Percentiles rank a stretch among this genome's conserved stretches.
phyloP scores from a whole-genome alignment of 2,888 invertebrate species.

The Agrochola macilenta region DNA sequence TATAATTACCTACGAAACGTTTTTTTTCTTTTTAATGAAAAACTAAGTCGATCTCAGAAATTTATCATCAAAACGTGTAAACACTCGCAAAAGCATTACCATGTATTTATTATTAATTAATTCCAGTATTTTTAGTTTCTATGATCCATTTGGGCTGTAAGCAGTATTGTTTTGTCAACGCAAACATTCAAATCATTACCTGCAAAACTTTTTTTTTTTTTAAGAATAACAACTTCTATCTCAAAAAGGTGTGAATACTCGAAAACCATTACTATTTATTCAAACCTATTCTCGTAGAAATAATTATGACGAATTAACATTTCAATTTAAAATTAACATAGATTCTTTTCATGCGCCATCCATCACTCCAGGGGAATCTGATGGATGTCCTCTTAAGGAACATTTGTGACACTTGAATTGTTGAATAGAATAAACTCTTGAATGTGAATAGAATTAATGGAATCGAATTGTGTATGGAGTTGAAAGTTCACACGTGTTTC shows the following conservation, averaged over 20 bases:
- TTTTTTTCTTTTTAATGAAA: neutral
- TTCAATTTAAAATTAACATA: conserved; percentile 87
- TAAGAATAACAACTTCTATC: conserved; percentile 17
- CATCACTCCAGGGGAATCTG: conserved; percentile 81
- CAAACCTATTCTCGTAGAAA: conserved; percentile 78
- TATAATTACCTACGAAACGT: neutral
- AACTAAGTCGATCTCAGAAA: too few relatives aligned
- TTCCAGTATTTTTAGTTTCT: conserved; percentile 1
- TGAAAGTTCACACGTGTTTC: conserved; percentile 88
- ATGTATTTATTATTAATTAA: too few relatives aligned
- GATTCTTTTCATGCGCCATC: conserved; percentile 85
- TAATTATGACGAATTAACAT: conserved; percentile 87
- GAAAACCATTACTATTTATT: conserved; percentile 80
- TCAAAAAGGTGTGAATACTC: conserved; percentile 75
- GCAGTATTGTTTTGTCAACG: conserved; percentile 15
- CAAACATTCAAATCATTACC: neutral
- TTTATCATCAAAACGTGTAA: too few relatives aligned
- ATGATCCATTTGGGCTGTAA: conserved; percentile 30
- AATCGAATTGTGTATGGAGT: conserved; percentile 74
- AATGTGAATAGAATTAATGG: conserved; percentile 74
- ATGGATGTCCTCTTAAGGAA: conserved; percentile 78
- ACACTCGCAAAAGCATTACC: too few relatives aligned
- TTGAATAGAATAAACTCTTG: conserved; percentile 79
- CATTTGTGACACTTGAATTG: conserved; percentile 89
- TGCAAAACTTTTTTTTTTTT: neutral